Base-by-base conservation (phyloP, 1,140 invertebrate species). In the Drosophila hydei region DNA sequence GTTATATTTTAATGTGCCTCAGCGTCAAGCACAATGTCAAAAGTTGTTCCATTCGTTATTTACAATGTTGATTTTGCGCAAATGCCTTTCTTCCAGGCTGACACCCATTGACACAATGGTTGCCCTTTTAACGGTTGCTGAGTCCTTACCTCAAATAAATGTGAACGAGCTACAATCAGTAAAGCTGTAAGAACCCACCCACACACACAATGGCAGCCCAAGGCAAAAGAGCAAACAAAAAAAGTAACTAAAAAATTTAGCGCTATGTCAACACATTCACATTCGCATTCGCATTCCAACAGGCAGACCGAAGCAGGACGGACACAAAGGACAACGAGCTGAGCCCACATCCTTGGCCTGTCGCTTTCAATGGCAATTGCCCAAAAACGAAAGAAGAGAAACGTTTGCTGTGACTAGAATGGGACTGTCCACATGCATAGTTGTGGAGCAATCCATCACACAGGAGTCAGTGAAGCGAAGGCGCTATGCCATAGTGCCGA, bases 231-330 rank as follows among this genome's bases (percentile, higher is more conserved):
- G 45, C 81, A 77, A 87, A 80, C 69, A 77, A 65, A 74, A 74
- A 71, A 87, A 81, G 80, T 81, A 87, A 81, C 77, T 85, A 70
- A 68, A 87, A 85, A 87, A 87, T 87, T 74, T 87, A 72, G 80
- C 77, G 83, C 80, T 85, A 87, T 85, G 80, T 85, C 80, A 85
- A 85, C 77, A 85, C 65, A 87, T 77, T 77, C 67, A 38, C 69
- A 45, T 67, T 59, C 77, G 87, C 65, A 87, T 77, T 77, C 67
- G 27, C 69, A 45, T 67, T 59, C 48, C 79, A 72, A 61, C 54
- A 60, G 72, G 54, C 56, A 64, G 60, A 11, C 65, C 8, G 19
- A 19, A 36, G 42, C 40, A 25, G 12, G 12, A 11, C 45, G 45
- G 47, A 60, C 33, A 67, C 33, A 67, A 67, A 65, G 67, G 72